These are phyloP conservation scores for Megaceryle alcyon DNA, from an alignment of 2,797 vertebrate species.

Conservation along the genomic window DNA sequence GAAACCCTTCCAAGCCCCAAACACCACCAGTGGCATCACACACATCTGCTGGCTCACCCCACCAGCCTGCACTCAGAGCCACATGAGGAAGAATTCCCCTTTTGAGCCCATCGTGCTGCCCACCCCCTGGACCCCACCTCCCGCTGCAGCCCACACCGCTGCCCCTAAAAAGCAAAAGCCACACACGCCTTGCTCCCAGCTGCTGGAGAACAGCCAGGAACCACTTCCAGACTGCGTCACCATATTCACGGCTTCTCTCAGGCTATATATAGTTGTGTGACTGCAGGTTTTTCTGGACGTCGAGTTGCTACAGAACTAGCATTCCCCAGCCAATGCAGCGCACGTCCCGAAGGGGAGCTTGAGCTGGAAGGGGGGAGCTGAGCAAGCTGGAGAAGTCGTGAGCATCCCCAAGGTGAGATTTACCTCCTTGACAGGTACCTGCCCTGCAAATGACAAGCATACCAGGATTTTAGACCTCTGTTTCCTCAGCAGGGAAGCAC, in stretches of 20 bases:
- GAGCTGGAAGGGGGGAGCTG: not conserved
- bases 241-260: not conserved
- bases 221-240: slow-evolving; percentile 51
- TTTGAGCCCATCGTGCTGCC: not conserved
- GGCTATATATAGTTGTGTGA: slow-evolving; percentile 59
- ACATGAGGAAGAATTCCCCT: not conserved
- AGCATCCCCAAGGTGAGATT: not conserved
- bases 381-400: not conserved
- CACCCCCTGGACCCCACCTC: not conserved
- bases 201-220: slow-evolving; percentile 44
- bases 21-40: not conserved
- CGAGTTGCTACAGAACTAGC: not conserved
- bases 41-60: not conserved
- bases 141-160: not conserved
- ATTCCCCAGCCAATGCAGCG: not conserved
- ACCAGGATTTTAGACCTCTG: rapidly evolving
- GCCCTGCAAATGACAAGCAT: not conserved
- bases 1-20: not conserved
- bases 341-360: not conserved
- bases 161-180: slow-evolving; percentile 28
- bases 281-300: slow-evolving; percentile 62
- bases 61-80: rapidly evolving
- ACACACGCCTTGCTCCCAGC: not conserved
- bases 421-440: not conserved
- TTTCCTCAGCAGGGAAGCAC: not conserved